Base-by-base conservation (phyloP, 2,888 invertebrate species). In the Oegoconia quadripuncta region DNA sequence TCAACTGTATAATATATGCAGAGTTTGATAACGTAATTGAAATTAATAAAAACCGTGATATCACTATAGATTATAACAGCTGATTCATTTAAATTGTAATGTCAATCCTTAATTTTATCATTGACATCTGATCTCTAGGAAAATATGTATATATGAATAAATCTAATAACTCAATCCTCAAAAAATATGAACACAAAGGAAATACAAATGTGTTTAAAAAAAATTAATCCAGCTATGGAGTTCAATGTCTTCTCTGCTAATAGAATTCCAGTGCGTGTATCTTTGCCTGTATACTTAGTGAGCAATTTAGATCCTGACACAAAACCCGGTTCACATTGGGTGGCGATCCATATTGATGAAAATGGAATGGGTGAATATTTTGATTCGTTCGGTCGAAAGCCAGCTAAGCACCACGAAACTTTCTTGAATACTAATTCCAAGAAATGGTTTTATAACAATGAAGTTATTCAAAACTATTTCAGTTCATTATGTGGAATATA, bases 21-120 rank as follows among this genome's bases (percentile, higher is more conserved):
- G 42, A 54, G 22, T 56, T 54, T 32, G 46, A 50, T 41, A 51
- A 51, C 43, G 31, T 52, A 9, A 47, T 54, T 34, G 50, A 50
- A 47, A 46, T 48, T 37, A 43, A 47, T 42, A 48, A 41, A 27
- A 34, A 40, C 14, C 30, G 39, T 7, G 30, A 41, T 31, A 22
- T 45, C 11, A 39, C 7, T 14, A 40, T 42, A 12, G 45, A 42
- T 9, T 41, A 34, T 26, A 41, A 39, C 22, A 43, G 44, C 34
- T 41, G 40, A 39, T 8, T 23, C 22, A 29, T 26, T n/a, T 29
- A 18, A 28, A n/a, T 18, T 29, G 30, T 11, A 22, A 34, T 16
- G 5, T 16, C 17, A 29, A 22, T 14, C 16, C 16, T 27, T n/a
- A 17, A 14, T 34, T 34, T 28, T 13, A 12, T 14, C 3, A 28